Evolutionary conservation across 1,140 invertebrate species (phyloP).

Genomic region (Cardiocondyla obscurior): DNA sequence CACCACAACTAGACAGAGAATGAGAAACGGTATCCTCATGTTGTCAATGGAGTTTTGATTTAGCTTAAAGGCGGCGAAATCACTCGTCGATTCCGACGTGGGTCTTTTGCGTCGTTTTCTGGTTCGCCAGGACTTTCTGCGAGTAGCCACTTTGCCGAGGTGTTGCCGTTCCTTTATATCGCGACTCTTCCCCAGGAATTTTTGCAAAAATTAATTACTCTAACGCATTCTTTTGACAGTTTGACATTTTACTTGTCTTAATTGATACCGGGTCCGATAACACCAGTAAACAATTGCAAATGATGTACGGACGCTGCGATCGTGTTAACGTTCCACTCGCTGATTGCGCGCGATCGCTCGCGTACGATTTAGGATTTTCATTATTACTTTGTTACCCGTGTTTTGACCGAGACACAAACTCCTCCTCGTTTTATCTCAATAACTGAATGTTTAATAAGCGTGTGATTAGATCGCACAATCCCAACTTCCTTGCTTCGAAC

Average conservation of each 20-base stretch:
- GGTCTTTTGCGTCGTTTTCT: neutral
- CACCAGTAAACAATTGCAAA: slow-evolving; percentile 19
- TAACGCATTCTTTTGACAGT: slow-evolving; percentile 24
- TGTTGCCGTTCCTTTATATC: neutral
- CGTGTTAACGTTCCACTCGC: neutral
- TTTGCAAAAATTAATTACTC: slow-evolving; percentile 11
- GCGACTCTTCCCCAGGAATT: neutral
- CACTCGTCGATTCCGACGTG: neutral
- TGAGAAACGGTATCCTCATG: slow-evolving; percentile 25
- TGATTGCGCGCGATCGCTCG: neutral
- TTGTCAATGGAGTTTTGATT: neutral
- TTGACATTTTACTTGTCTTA: neutral
- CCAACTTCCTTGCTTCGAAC: neutral
- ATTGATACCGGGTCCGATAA: neutral
- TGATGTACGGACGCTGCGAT: neutral
- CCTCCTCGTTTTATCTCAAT: neutral
- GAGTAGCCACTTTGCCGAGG: neutral
- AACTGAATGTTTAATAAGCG: neutral
- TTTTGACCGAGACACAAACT: neutral
- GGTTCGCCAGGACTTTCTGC: neutral
- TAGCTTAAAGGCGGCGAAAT: neutral
- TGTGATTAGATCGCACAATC: neutral
- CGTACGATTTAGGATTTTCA: neutral
- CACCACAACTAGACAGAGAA: neutral
- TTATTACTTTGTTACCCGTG: neutral